These are phyloP conservation scores for Diabrotica virgifera DNA, from an alignment of 1,140 invertebrate genomes.

Conservation along the genomic window DNA sequence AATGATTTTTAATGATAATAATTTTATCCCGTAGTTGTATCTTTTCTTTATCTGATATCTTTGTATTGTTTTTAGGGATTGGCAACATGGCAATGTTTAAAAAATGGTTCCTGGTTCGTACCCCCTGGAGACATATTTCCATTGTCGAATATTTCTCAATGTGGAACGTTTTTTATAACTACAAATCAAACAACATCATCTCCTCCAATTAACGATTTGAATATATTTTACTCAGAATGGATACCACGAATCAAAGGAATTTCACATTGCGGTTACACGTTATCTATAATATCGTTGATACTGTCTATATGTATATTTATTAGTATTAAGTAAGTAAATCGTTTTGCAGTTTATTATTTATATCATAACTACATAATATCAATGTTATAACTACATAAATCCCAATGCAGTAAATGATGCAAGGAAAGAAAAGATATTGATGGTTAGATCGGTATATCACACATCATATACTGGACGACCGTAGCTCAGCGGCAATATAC, in stretches of 20 bases:
- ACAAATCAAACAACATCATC: slow-evolving; percentile 16
- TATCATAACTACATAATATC: no score
- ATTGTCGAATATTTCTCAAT: slow-evolving; percentile 62
- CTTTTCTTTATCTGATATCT: neutral
- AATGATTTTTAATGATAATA: no score
- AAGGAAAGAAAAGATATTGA: no score
- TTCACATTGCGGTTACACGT: slow-evolving; percentile 66
- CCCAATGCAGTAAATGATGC: no score
- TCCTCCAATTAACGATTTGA: slow-evolving; percentile 21
- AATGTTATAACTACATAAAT: no score
- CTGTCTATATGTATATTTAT: slow-evolving; percentile 65
- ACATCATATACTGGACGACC: no score
- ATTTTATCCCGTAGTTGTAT: neutral
- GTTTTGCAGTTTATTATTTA: no score
- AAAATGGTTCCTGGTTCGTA: slow-evolving; percentile 58
- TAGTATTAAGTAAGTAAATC: slow-evolving; percentile 62
- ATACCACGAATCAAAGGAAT: slow-evolving; percentile 61
- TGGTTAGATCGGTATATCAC: no score
- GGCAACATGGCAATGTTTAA: slow-evolving; percentile 56
- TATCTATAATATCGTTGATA: slow-evolving; percentile 64
- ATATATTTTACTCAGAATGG: slow-evolving; percentile 51
- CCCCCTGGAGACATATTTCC: slow-evolving; percentile 47
- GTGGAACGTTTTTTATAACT: slow-evolving; percentile 37
- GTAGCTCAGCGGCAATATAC: no score
- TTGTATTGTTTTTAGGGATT: slow-evolving; percentile 47